phyloP scores from a whole-genome alignment of 2,888 invertebrate species.

The Drosophila anomelani region DNA sequence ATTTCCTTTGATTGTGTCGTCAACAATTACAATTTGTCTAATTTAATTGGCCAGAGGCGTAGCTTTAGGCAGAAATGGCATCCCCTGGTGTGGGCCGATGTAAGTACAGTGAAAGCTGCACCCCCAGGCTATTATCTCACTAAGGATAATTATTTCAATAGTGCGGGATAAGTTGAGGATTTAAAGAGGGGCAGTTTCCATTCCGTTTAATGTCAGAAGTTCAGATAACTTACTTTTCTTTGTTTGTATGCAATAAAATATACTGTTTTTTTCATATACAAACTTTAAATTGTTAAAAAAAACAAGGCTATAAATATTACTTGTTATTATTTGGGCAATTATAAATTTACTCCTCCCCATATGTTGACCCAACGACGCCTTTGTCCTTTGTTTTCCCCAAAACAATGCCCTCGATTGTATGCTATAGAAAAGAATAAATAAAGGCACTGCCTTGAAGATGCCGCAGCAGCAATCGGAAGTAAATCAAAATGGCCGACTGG shows the following conservation, averaged over 20 bases:
- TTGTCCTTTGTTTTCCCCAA: background rate
- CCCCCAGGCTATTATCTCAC: background rate
- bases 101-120: constrained; percentile 22
- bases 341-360: background rate
- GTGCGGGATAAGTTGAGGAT: background rate
- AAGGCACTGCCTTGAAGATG: constrained; percentile 47
- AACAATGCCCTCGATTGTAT: constrained; percentile 14
- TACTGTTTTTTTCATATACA: background rate
- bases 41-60: constrained; percentile 25
- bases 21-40: constrained; percentile 18
- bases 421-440: constrained; percentile 2
- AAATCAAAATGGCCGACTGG: constrained; percentile 64
- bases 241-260: background rate
- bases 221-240: background rate
- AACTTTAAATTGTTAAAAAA: too few relatives aligned
- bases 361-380: background rate
- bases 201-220: background rate
- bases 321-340: background rate
- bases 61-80: constrained; percentile 5
- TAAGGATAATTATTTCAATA: constrained; percentile 24
- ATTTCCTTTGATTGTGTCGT: constrained; percentile 10
- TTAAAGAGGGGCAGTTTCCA: background rate
- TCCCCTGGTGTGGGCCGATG: constrained; percentile 16
- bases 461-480: constrained; percentile 38
- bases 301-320: background rate